Conservation (phyloP, 30 jellyfish, hydroid and myxozoan species). For the Aurelia aurita region DNA sequence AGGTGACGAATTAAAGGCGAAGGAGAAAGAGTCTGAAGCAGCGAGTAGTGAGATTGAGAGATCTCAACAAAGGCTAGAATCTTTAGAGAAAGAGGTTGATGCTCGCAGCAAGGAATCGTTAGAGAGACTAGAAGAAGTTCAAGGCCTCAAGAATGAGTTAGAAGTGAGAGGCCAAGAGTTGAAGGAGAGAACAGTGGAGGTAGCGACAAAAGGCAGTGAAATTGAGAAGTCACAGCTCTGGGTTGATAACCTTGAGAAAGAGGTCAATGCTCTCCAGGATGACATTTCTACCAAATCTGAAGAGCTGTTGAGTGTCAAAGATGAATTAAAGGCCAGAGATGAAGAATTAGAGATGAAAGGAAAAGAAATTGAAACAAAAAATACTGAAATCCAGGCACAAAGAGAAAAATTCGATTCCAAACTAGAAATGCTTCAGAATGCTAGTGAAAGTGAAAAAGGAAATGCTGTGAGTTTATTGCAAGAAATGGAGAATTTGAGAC, state of each 20-base stretch:
- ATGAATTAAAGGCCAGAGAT: conserved; percentile 23
- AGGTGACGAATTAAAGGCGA: too few relatives aligned
- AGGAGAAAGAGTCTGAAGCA: too few relatives aligned
- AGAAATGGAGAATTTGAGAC: conserved; percentile 47
- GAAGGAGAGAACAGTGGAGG: too few relatives aligned
- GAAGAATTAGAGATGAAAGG: conserved; percentile 19
- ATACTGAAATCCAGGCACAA: conserved; percentile 32
- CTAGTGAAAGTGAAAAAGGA: conserved; percentile 50
- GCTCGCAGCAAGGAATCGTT: too few relatives aligned
- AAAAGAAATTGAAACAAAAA: conserved; percentile 9
- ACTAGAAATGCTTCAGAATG: conserved; percentile 15
- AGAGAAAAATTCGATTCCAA: conserved; percentile 44
- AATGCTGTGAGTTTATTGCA: conserved; percentile 29
- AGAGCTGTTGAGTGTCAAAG: conserved; percentile 26
- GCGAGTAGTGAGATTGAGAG: too few relatives aligned
- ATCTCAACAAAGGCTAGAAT: too few relatives aligned
- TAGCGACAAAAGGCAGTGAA: neutral
- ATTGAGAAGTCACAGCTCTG: neutral
- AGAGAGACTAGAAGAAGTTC: too few relatives aligned
- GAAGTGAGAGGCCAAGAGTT: too few relatives aligned
- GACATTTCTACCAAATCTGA: conserved; percentile 8
- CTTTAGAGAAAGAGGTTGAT: too few relatives aligned
- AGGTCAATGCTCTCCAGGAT: conserved; percentile 8
- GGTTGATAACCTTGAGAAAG: conserved; percentile 13
- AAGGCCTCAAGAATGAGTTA: too few relatives aligned